These are phyloP conservation scores for Stegastes partitus DNA, from an alignment of 2,113 vertebrate species.

Conservation along the genomic window DNA sequence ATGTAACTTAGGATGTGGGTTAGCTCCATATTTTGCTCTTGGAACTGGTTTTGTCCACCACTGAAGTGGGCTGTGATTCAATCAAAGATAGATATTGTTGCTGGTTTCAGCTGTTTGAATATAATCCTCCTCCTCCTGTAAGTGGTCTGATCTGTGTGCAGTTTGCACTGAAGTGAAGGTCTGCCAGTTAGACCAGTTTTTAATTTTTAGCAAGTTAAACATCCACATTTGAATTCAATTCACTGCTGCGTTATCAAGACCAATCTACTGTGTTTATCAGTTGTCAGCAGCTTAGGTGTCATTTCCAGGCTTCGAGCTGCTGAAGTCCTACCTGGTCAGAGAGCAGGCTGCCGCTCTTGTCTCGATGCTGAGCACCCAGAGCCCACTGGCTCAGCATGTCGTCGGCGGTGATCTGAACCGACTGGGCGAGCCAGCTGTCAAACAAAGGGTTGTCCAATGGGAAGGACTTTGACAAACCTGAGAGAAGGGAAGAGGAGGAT, in stretches of 20 bases:
- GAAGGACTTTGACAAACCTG: conserved; percentile 93
- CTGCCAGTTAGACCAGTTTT: not conserved
- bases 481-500: not conserved
- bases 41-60: not conserved
- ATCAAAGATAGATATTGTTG: conserved; percentile 19
- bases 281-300: too few relatives aligned
- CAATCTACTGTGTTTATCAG: too few relatives aligned
- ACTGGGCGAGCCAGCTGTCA: conserved; percentile 96
- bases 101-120: conserved; percentile 32
- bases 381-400: conserved; percentile 97
- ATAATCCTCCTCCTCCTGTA: not conserved
- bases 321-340: conserved; percentile 87
- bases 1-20: conserved; percentile 11
- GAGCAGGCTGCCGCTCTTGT: conserved; percentile 89
- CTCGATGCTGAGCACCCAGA: conserved; percentile 88
- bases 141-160: not conserved
- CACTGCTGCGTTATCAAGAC: not conserved
- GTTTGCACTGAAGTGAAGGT: not conserved
- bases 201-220: not conserved
- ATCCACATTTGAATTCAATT: not conserved
- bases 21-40: not conserved
- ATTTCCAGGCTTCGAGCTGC: too few relatives aligned
- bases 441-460: conserved; percentile 95
- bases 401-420: conserved; percentile 94
- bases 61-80: conserved; percentile 14